phyloP scores from a whole-genome alignment of 2,113 vertebrate species.

The Nestor notabilis region DNA sequence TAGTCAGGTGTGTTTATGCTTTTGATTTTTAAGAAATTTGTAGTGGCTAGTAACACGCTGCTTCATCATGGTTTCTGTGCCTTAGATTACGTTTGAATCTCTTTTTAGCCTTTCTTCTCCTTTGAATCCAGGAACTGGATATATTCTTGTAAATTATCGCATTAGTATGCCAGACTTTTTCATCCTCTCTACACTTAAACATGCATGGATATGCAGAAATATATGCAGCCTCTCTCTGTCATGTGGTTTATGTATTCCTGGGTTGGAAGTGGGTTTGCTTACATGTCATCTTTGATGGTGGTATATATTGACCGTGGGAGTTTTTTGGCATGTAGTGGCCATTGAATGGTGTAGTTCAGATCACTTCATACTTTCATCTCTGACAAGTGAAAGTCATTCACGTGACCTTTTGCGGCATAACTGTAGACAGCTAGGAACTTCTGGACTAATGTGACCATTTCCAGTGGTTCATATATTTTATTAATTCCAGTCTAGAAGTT shows the following conservation, averaged over 20 bases:
- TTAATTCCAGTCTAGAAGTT: not conserved
- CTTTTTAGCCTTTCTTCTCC: not conserved
- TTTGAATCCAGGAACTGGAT: not conserved
- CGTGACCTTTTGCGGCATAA: not conserved
- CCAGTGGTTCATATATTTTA: not conserved
- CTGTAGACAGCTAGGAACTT: not conserved
- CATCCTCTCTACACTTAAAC: not conserved
- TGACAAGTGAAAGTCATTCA: not conserved
- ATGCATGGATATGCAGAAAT: fast-evolving
- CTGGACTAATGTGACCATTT: not conserved
- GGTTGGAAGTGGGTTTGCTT: not conserved
- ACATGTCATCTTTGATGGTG: not conserved
- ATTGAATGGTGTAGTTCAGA: not conserved
- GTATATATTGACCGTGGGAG: fast-evolving
- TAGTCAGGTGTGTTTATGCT: not conserved
- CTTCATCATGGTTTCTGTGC: not conserved
- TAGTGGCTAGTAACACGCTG: not conserved
- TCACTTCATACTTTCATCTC: not conserved
- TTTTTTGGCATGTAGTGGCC: not conserved
- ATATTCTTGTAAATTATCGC: not conserved
- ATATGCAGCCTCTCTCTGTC: not conserved
- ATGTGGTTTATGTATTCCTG: fast-evolving
- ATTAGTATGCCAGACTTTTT: not conserved
- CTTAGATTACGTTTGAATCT: not conserved
- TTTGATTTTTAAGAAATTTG: not conserved